Conservation (phyloP, 2,888 invertebrate genomes). For the Copidosoma aretas region DNA sequence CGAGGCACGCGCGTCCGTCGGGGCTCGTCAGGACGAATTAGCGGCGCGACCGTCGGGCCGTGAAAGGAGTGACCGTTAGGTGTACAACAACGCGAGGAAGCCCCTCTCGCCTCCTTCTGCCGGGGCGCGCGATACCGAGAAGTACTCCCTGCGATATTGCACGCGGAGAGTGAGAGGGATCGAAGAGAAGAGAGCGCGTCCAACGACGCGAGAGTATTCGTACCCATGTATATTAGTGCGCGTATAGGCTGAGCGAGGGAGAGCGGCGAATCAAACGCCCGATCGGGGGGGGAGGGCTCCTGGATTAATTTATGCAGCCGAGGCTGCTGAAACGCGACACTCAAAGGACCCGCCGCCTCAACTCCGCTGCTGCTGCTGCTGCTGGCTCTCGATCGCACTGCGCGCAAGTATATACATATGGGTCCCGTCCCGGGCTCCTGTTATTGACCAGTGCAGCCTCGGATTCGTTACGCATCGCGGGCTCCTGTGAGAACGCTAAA, state of each 20-base stretch:
- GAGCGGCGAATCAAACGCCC: slow-evolving; percentile 61
- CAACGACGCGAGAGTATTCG: slow-evolving; percentile 37
- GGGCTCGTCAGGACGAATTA: slow-evolving; percentile 54
- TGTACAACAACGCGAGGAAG: background rate
- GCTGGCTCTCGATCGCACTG: slow-evolving; percentile 54
- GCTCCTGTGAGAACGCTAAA: background rate
- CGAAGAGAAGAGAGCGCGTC: slow-evolving; percentile 39
- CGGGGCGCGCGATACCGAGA: no score
- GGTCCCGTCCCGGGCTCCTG: slow-evolving; percentile 45
- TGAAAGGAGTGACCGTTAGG: slow-evolving; percentile 53
- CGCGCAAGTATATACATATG: no score
- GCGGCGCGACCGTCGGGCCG: slow-evolving; percentile 51
- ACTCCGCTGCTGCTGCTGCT: no score
- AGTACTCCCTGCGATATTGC: no score
- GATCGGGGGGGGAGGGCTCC: slow-evolving; percentile 53
- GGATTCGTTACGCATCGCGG: slow-evolving; percentile 38
- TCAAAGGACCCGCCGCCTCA: slow-evolving; percentile 57
- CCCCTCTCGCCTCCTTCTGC: slow-evolving; percentile 1
- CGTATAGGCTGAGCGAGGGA: slow-evolving; percentile 27
- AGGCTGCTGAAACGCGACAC: slow-evolving; percentile 61
- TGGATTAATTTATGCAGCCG: slow-evolving; percentile 62
- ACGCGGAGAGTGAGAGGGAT: slow-evolving; percentile 27
- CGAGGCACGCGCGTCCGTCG: slow-evolving; percentile 46
- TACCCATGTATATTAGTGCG: no score
- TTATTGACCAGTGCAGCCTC: slow-evolving; percentile 21